Conservation (phyloP, 1,140 invertebrate species). For the Halesus radiatus region DNA sequence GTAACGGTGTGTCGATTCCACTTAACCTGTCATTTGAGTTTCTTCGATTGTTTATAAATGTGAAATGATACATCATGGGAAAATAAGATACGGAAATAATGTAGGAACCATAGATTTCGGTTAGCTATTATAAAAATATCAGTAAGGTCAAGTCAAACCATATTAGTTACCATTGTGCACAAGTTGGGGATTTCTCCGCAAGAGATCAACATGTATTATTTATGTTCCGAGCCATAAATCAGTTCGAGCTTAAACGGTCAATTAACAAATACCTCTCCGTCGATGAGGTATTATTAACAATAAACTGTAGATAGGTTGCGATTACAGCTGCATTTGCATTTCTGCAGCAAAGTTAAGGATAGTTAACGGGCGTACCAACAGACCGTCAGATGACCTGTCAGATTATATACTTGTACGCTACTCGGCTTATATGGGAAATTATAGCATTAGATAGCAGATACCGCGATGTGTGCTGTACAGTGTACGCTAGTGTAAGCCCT, state of each 20-base stretch:
- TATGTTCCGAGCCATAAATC: slow-evolving; percentile 2
- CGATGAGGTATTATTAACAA: slow-evolving; percentile 28
- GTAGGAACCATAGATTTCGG: not conserved
- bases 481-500: not conserved
- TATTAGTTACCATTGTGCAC: too few relatives aligned
- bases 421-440: slow-evolving; percentile 31
- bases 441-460: slow-evolving; percentile 16
- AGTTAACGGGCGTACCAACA: slow-evolving; percentile 21
- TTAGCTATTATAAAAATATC: too few relatives aligned
- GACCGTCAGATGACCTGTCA: slow-evolving; percentile 33
- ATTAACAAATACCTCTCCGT: slow-evolving; percentile 31
- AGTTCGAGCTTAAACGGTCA: slow-evolving; percentile 12
- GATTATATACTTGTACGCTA: slow-evolving; percentile 18
- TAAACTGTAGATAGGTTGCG: slow-evolving; percentile 17
- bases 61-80: slow-evolving; percentile 5
- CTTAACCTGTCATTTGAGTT: not conserved
- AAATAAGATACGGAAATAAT: not conserved
- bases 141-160: too few relatives aligned
- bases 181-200: too few relatives aligned
- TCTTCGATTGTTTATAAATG: not conserved
- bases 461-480: slow-evolving; percentile 2
- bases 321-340: slow-evolving; percentile 19
- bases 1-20: slow-evolving; percentile 5
- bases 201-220: not conserved
- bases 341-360: slow-evolving; percentile 17